These are phyloP conservation scores for Dicyrtoma fusca DNA, from an alignment of 2,888 invertebrate species.

Conservation along the genomic window DNA sequence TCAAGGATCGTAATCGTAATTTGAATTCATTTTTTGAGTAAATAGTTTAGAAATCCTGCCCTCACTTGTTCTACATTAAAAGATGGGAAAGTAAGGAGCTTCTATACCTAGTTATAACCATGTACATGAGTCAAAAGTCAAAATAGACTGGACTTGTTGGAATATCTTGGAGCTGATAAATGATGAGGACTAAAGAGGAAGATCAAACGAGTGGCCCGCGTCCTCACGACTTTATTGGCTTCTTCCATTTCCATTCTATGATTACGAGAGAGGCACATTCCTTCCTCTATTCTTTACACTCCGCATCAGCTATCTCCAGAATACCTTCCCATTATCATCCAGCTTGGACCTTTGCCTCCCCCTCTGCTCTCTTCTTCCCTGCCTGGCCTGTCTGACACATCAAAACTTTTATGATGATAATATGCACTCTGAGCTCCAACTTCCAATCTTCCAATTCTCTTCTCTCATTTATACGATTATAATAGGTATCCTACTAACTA, in stretches of 20 bases:
- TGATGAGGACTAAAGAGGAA: constrained; percentile 21
- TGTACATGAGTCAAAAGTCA: neutral
- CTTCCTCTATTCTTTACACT: no score
- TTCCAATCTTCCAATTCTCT: no score
- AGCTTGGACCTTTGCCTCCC: no score
- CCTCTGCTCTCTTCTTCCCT: no score
- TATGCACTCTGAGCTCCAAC: no score
- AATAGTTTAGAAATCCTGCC: no score
- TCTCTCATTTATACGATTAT: no score
- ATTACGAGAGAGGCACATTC: constrained; percentile 16
- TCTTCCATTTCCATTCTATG: constrained; percentile 9
- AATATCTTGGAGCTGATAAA: constrained; percentile 12
- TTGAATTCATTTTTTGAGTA: neutral
- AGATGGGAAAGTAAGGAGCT: neutral
- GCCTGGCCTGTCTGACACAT: no score
- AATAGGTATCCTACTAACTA: no score
- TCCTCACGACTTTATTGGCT: constrained; percentile 31
- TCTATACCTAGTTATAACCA: neutral
- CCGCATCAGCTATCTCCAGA: no score
- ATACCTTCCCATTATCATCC: no score
- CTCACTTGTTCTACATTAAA: neutral
- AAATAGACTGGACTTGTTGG: neutral
- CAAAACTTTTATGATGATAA: no score
- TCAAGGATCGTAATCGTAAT: neutral
- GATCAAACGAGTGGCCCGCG: constrained; percentile 27